These are phyloP conservation scores for Eilema caniola DNA, from an alignment of 2,888 invertebrate genomes.

Conservation along the genomic window DNA sequence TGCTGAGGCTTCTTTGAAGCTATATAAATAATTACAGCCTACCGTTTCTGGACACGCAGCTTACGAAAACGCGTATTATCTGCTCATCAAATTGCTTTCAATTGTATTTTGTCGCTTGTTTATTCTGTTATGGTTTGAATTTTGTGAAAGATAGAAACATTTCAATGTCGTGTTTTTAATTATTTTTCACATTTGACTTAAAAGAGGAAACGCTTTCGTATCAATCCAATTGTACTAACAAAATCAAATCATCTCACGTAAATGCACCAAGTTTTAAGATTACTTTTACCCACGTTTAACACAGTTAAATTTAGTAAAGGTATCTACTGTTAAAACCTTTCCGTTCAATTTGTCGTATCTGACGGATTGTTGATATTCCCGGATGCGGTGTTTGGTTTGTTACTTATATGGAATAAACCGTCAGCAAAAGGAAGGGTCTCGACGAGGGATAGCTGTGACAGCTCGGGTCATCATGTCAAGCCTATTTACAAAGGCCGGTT, in stretches of 20 bases:
- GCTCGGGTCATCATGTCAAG: conserved; percentile 52
- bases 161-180: too few relatives aligned
- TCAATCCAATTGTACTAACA: neutral
- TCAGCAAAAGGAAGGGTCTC: conserved; percentile 49
- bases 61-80: conserved; percentile 19
- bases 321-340: conserved; percentile 25
- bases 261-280: conserved; percentile 1
- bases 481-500: conserved; percentile 36
- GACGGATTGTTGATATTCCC: conserved; percentile 44
- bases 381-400: conserved; percentile 38
- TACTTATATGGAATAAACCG: conserved; percentile 51
- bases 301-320: conserved; percentile 10
- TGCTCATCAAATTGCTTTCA: conserved; percentile 5
- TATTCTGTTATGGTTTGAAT: neutral
- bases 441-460: conserved; percentile 56
- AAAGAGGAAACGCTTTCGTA: too few relatives aligned
- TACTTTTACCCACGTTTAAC: too few relatives aligned
- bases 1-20: conserved; percentile 11
- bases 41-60: conserved; percentile 11
- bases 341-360: conserved; percentile 35
- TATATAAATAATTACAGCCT: conserved; percentile 17
- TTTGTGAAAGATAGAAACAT: too few relatives aligned
- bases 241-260: neutral
- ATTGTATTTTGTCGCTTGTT: neutral
- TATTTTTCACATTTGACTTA: too few relatives aligned